These are phyloP conservation scores for Galerucella nymphaeae DNA, from an alignment of 2,888 invertebrate genomes.

Conservation along the genomic window DNA sequence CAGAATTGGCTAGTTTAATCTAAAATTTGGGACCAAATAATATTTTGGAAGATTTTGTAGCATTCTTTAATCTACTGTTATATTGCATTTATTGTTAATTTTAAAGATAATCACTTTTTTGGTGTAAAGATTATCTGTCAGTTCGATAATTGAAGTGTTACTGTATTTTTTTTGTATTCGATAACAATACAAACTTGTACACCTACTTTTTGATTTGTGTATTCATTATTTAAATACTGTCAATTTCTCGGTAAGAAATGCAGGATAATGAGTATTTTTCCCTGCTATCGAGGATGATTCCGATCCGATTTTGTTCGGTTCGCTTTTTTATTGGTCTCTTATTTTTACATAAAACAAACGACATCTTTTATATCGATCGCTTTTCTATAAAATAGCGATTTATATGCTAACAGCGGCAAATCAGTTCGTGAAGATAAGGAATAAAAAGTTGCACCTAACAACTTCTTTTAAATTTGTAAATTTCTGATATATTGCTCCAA, in stretches of 20 bases:
- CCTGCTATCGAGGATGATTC: constrained; percentile 8
- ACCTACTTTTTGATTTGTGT: constrained; percentile 6
- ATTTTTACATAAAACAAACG: constrained; percentile 10
- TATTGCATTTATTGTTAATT: too few relatives aligned
- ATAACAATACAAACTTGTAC: constrained; percentile 3
- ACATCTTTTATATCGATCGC: background rate
- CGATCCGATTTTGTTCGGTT: constrained; percentile 10
- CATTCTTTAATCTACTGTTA: too few relatives aligned
- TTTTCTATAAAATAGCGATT: background rate
- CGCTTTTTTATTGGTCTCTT: constrained; percentile 5
- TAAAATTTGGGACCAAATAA: too few relatives aligned
- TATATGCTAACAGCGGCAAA: background rate
- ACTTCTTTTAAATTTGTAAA: background rate
- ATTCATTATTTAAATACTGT: constrained; percentile 13
- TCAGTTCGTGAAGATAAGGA: background rate
- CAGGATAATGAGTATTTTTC: constrained; percentile 17
- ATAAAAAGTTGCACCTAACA: background rate
- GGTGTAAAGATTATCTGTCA: too few relatives aligned
- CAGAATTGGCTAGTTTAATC: too few relatives aligned
- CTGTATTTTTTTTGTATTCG: background rate
- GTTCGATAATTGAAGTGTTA: background rate
- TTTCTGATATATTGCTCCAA: background rate
- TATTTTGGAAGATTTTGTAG: too few relatives aligned
- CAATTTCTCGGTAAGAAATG: constrained; percentile 10
- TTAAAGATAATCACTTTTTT: too few relatives aligned